phyloP scores from a whole-genome alignment of 2,888 invertebrate genomes.

The Epirrhoe tristata region DNA sequence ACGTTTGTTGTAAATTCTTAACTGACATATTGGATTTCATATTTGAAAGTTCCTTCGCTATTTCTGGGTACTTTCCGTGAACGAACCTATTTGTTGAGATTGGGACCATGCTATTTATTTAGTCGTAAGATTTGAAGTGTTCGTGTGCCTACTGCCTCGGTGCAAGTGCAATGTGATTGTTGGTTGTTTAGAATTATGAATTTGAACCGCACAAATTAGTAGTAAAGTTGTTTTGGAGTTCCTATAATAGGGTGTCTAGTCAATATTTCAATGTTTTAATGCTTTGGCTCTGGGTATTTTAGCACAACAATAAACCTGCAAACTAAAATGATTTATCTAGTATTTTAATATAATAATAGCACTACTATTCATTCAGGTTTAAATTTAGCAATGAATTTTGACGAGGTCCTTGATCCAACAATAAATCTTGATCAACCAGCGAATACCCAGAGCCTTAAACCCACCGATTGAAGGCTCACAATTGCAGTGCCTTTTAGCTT shows the following conservation, averaged over 20 bases:
- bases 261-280: slow-evolving; percentile 33
- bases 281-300: slow-evolving; percentile 20
- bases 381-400: background rate
- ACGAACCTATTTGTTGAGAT: slow-evolving; percentile 17
- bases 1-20: background rate
- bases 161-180: slow-evolving; percentile 52
- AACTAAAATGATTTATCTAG: background rate
- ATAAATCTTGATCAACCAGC: background rate
- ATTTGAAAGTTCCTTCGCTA: background rate
- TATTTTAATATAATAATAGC: background rate
- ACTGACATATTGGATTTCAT: background rate
- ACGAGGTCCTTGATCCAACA: background rate
- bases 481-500: slow-evolving; percentile 60
- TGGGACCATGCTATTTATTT: slow-evolving; percentile 53
- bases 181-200: slow-evolving; percentile 46
- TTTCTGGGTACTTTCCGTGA: slow-evolving; percentile 25
- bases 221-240: slow-evolving; percentile 34
- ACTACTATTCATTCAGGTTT: background rate
- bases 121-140: slow-evolving; percentile 49
- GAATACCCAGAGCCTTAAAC: slow-evolving; percentile 17
- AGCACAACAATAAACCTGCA: background rate
- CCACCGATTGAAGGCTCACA: slow-evolving; percentile 39
- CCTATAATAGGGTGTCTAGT: slow-evolving; percentile 34
- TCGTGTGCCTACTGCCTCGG: slow-evolving; percentile 53
- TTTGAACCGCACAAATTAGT: slow-evolving; percentile 4